Percentiles rank a stretch among this genome's conserved stretches.
These are phyloP conservation scores for Staurois parvus DNA, from an alignment of 2,797 vertebrate species.

Conservation along the genomic window DNA sequence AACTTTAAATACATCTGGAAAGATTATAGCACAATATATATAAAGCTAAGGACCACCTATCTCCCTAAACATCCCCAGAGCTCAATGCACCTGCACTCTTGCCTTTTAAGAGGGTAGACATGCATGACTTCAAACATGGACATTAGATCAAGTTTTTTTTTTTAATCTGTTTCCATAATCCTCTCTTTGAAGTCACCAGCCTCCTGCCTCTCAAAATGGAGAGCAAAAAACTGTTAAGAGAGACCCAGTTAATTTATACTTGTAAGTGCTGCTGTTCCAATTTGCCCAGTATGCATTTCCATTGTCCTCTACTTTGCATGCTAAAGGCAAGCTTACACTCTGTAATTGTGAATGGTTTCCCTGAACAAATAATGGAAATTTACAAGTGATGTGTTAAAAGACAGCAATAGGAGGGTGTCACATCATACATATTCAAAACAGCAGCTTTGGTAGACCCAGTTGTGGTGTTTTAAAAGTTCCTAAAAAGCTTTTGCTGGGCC, in stretches of 20 bases:
- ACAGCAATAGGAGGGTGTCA: slow-evolving; percentile 72
- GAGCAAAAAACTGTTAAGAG: slow-evolving; percentile 79
- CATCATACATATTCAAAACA: slow-evolving; percentile 72
- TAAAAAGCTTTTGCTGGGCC: background rate
- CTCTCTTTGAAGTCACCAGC: slow-evolving; percentile 91
- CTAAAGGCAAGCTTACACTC: slow-evolving; percentile 85
- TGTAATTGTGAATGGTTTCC: slow-evolving; percentile 82
- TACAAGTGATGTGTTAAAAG: slow-evolving; percentile 79
- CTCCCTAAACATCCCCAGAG: slow-evolving; percentile 61
- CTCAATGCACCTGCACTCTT: slow-evolving; percentile 74
- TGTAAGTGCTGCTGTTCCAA: slow-evolving; percentile 79
- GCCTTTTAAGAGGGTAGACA: slow-evolving; percentile 74
- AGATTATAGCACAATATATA: slow-evolving; percentile 68
- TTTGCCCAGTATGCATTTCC: slow-evolving; percentile 77
- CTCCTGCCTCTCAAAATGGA: slow-evolving; percentile 83
- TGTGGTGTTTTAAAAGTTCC: background rate
- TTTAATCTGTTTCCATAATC: slow-evolving; percentile 87
- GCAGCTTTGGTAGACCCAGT: background rate
- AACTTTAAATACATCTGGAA: slow-evolving; percentile 71
- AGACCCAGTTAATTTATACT: slow-evolving; percentile 79
- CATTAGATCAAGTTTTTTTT: slow-evolving; percentile 85
- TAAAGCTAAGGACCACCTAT: slow-evolving; percentile 51
- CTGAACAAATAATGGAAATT: slow-evolving; percentile 95
- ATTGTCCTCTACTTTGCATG: slow-evolving; percentile 93
- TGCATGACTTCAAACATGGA: slow-evolving; percentile 91